phyloP scores from a whole-genome alignment of 2,888 invertebrate species.

The Leucophenga montana region DNA sequence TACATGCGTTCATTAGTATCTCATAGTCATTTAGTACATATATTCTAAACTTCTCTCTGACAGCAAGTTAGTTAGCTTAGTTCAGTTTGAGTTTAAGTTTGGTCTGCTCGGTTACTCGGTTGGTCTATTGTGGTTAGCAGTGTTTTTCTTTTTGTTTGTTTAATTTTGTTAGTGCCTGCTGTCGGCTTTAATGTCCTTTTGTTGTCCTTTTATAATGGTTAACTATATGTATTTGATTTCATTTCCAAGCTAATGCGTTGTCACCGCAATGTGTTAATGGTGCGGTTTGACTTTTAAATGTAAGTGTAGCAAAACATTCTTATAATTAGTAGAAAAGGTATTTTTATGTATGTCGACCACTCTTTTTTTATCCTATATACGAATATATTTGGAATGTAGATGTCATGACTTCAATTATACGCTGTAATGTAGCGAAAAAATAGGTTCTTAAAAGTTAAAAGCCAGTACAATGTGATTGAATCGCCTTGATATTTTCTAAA shows the following conservation, averaged over 20 bases:
- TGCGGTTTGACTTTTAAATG: slow-evolving; percentile 51
- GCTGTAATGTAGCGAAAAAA: slow-evolving; percentile 15
- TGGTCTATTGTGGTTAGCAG: slow-evolving; percentile 18
- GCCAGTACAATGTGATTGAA: neutral
- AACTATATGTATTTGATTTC: too few relatives aligned
- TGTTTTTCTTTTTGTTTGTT: neutral
- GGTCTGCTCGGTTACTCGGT: neutral
- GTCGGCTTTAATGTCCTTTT: too few relatives aligned
- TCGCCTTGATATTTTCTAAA: too few relatives aligned
- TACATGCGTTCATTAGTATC: slow-evolving; percentile 13
- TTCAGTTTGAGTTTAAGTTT: too few relatives aligned
- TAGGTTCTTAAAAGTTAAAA: neutral
- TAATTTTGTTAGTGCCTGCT: neutral
- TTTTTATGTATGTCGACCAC: neutral
- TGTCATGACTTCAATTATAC: slow-evolving; percentile 24
- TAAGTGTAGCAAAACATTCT: slow-evolving; percentile 22
- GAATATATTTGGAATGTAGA: too few relatives aligned
- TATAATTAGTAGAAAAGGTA: too few relatives aligned
- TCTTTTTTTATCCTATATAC: too few relatives aligned
- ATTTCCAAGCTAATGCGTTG: slow-evolving; percentile 14
- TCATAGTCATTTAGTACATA: neutral
- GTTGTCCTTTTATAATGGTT: neutral
- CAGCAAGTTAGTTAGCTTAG: neutral
- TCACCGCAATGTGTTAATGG: slow-evolving; percentile 53
- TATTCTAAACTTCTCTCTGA: neutral